These are phyloP conservation scores for Eupsittula cactorum DNA, from an alignment of 2,113 vertebrate genomes.

Conservation along the genomic window DNA sequence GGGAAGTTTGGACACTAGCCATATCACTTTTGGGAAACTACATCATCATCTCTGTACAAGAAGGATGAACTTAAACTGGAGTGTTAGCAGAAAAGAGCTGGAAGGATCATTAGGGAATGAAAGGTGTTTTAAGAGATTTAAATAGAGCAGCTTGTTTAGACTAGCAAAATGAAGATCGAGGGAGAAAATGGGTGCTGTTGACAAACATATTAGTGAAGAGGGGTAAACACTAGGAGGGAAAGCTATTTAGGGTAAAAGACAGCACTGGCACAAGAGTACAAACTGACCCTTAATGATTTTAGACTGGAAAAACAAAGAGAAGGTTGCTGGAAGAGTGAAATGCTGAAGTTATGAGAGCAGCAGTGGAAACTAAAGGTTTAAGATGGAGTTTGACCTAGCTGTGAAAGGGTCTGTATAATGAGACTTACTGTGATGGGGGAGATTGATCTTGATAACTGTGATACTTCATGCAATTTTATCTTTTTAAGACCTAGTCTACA, in stretches of 20 bases:
- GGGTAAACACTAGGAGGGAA: not conserved
- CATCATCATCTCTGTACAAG: not conserved
- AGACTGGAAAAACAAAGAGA: not conserved
- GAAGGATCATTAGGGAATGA: not conserved
- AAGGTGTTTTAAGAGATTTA: conserved; percentile 10
- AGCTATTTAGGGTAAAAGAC: conserved; percentile 8
- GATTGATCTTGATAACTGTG: not conserved
- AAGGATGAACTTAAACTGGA: not conserved
- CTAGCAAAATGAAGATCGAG: not conserved
- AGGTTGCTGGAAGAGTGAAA: not conserved
- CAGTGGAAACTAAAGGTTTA: not conserved
- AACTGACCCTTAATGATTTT: not conserved
- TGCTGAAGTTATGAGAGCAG: not conserved
- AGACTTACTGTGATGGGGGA: not conserved
- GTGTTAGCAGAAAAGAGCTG: conserved; percentile 1
- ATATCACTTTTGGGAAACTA: conserved; percentile 2
- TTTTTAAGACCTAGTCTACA: conserved; percentile 14
- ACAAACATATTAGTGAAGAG: not conserved
- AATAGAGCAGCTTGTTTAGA: conserved; percentile 42
- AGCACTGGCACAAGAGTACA: not conserved
- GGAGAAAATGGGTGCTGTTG: not conserved
- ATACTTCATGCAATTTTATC: not conserved
- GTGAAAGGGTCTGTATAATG: not conserved
- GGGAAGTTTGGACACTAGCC: not conserved
- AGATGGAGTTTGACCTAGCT: not conserved